Evolutionary conservation across 2,888 invertebrate species (phyloP).

Genomic region (Acanthococcus lagerstroemiae): DNA sequence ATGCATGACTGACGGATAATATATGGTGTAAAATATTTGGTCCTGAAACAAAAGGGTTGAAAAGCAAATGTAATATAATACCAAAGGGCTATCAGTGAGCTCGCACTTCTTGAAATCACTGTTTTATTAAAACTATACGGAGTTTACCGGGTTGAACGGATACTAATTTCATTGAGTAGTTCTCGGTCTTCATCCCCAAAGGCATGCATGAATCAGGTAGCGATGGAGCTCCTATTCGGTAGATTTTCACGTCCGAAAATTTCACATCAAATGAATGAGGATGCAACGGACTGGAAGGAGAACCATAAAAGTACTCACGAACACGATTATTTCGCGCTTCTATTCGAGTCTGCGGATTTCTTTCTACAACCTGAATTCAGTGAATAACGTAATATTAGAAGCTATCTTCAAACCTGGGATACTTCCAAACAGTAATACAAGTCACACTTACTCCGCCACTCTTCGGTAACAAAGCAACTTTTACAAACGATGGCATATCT

Average conservation of each 20-base stretch:
- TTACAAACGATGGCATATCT: constrained; percentile 88
- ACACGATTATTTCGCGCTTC: constrained; percentile 72
- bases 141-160: constrained; percentile 57
- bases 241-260: constrained; percentile 78
- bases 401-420: not conserved
- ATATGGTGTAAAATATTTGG: constrained; percentile 74
- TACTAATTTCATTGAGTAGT: constrained; percentile 82
- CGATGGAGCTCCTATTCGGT: constrained; percentile 86
- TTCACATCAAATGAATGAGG: constrained; percentile 92
- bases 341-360: constrained; percentile 58
- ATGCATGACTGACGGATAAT: constrained; percentile 78
- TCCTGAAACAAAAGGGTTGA: constrained; percentile 36
- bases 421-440: not conserved
- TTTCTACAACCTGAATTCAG: constrained; percentile 63
- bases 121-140: not conserved
- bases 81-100: not conserved
- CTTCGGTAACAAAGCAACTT: constrained; percentile 84
- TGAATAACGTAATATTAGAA: no score
- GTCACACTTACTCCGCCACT: constrained; percentile 84
- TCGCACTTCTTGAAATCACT: not conserved
- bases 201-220: constrained; percentile 94
- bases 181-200: constrained; percentile 85
- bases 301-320: constrained; percentile 92
- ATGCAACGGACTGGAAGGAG: constrained; percentile 60
- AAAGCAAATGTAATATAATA: not conserved